Evolutionary conservation across 1,140 invertebrate genomes (phyloP).

Genomic region (Nephotettix cincticeps): DNA sequence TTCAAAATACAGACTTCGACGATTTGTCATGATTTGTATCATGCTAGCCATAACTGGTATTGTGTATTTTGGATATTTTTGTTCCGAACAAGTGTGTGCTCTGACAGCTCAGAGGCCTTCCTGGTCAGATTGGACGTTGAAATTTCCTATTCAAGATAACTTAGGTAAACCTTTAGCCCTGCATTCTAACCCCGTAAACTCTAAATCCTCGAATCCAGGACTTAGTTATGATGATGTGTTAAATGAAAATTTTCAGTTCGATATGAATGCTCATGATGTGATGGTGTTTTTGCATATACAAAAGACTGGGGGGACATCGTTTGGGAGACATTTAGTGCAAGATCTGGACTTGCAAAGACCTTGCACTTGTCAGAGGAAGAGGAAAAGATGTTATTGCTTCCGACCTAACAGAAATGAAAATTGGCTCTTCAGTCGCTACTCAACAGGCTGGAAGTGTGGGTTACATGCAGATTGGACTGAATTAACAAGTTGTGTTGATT

Average conservation of each 20-base stretch:
- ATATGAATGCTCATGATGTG: conserved; percentile 90
- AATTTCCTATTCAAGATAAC: conserved; percentile 51
- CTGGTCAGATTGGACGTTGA: conserved; percentile 46
- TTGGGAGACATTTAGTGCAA: conserved; percentile 91
- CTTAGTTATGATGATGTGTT: conserved; percentile 76
- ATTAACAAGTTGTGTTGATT: conserved; percentile 85
- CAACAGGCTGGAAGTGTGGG: conserved; percentile 98
- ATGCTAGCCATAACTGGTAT: conserved; percentile 76
- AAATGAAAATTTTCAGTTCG: conserved; percentile 82
- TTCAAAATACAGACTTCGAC: conserved; percentile 61
- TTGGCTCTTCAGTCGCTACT: conserved; percentile 98
- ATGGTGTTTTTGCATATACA: conserved; percentile 99
- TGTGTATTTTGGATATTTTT: conserved; percentile 84
- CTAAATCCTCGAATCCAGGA: conserved; percentile 50
- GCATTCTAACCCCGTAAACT: conserved; percentile 47
- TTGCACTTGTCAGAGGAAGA: conserved; percentile 81
- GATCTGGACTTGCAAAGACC: conserved; percentile 88
- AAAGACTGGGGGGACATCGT: conserved; percentile 91
- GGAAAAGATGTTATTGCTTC: conserved; percentile 91
- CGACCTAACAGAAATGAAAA: conserved; percentile 85
- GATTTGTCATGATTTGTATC: conserved; percentile 74
- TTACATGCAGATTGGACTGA: conserved; percentile 99
- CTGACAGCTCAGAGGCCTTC: conserved; percentile 54
- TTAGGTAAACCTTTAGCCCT: conserved; percentile 56
- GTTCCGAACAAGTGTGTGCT: conserved; percentile 81